Percentiles rank a stretch among this genome's conserved stretches.
phyloP scores from a whole-genome alignment of 2,797 vertebrate genomes.

The Crenichthys baileyi region DNA sequence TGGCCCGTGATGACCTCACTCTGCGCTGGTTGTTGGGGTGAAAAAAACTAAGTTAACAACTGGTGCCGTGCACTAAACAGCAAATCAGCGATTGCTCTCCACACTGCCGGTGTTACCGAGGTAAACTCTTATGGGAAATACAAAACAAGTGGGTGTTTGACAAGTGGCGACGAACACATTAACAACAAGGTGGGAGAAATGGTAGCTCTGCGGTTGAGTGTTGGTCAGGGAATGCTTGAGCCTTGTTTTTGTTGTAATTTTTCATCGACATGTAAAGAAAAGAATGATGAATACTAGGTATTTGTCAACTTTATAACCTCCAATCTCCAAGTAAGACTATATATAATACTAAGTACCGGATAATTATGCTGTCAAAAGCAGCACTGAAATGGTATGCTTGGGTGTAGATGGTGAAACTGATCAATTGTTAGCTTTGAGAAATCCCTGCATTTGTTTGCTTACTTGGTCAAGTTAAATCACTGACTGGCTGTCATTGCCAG shows the following conservation, averaged over 20 bases:
- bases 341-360: slow-evolving; percentile 50
- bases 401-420: slow-evolving; percentile 63
- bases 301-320: slow-evolving; percentile 49
- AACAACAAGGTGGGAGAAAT: slow-evolving; percentile 74
- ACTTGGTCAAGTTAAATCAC: slow-evolving; percentile 10
- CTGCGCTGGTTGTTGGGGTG: slow-evolving; percentile 44
- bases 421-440: slow-evolving; percentile 52
- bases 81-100: slow-evolving; percentile 75
- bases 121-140: slow-evolving; percentile 72
- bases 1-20: slow-evolving; percentile 58
- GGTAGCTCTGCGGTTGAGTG: slow-evolving; percentile 48
- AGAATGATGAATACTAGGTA: slow-evolving; percentile 9
- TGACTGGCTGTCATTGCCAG: slow-evolving; percentile 24
- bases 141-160: slow-evolving; percentile 81
- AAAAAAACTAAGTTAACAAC: slow-evolving; percentile 68
- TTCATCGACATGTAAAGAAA: slow-evolving; percentile 3
- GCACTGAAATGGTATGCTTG: slow-evolving; percentile 44
- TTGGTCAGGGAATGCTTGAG: slow-evolving; percentile 53
- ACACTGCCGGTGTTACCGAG: slow-evolving; percentile 44
- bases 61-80: slow-evolving; percentile 65
- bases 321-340: slow-evolving; percentile 49
- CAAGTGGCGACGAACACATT: slow-evolving; percentile 76
- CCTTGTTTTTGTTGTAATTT: slow-evolving; percentile 20
- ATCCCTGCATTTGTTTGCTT: slow-evolving; percentile 55
- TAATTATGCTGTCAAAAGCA: slow-evolving; percentile 58